phyloP scores from a whole-genome alignment of 2,888 invertebrate genomes.

The Chromoteleia sp. region DNA sequence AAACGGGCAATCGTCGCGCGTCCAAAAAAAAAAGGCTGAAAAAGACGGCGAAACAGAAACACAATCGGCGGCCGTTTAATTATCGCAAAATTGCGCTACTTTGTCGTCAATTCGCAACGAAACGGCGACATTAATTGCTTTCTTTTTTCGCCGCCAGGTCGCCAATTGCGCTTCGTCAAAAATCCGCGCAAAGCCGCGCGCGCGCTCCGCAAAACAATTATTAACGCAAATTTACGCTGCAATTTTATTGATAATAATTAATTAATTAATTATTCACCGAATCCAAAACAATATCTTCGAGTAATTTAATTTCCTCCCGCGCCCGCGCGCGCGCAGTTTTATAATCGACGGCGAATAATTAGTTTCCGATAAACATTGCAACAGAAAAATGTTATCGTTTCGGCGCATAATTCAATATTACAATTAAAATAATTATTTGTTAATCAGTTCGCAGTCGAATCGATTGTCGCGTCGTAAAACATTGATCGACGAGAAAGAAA shows the following conservation, averaged over 20 bases:
- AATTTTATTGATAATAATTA: slow-evolving; percentile 48
- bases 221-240: slow-evolving; percentile 51
- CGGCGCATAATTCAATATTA: slow-evolving; percentile 37
- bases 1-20: no score
- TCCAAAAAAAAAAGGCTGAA: no score
- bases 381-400: slow-evolving; percentile 34
- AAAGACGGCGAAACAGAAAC: not conserved
- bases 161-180: slow-evolving; percentile 2
- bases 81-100: slow-evolving; percentile 23
- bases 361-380: slow-evolving; percentile 48
- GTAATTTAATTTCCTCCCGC: slow-evolving; percentile 41
- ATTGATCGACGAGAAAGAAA: slow-evolving; percentile 23
- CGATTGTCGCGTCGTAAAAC: slow-evolving; percentile 34
- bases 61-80: slow-evolving; percentile 28
- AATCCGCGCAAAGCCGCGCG: not conserved
- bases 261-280: slow-evolving; percentile 47
- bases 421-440: slow-evolving; percentile 53
- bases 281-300: slow-evolving; percentile 42
- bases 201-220: slow-evolving; percentile 30
- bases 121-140: slow-evolving; percentile 26
- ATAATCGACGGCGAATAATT: slow-evolving; percentile 47
- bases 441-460: slow-evolving; percentile 22
- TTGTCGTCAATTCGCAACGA: not conserved
- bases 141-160: not conserved
- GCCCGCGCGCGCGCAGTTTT: slow-evolving; percentile 23